phyloP scores from a whole-genome alignment of 2,888 invertebrate species.

The Colletes collaris region DNA sequence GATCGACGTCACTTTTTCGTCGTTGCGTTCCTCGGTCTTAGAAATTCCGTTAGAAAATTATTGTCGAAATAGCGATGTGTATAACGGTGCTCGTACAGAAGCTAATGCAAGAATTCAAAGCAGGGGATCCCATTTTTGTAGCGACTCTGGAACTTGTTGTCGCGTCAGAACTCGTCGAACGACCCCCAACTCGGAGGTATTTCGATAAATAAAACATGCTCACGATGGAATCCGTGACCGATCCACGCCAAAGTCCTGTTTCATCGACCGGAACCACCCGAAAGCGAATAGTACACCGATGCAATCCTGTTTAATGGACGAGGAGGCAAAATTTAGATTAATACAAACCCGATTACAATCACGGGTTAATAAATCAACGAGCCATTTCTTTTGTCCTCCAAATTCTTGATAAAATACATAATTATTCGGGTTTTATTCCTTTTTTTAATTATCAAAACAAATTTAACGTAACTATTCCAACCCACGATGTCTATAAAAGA shows the following conservation, averaged over 20 bases:
- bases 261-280: conserved; percentile 33
- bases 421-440: too few relatives aligned
- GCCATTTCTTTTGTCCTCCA: too few relatives aligned
- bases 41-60: conserved; percentile 50
- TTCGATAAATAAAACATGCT: conserved; percentile 59
- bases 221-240: conserved; percentile 43
- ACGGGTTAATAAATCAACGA: too few relatives aligned
- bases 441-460: too few relatives aligned
- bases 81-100: conserved; percentile 57
- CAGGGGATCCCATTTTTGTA: not conserved
- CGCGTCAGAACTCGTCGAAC: conserved; percentile 46
- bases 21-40: conserved; percentile 6
- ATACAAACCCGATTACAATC: too few relatives aligned
- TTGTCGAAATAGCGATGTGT: conserved; percentile 55
- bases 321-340: not conserved
- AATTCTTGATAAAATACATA: too few relatives aligned
- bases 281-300: conserved; percentile 1
- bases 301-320: not conserved
- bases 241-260: conserved; percentile 44
- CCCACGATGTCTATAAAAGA: too few relatives aligned
- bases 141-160: conserved; percentile 21
- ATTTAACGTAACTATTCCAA: too few relatives aligned
- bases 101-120: conserved; percentile 15
- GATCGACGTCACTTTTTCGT: too few relatives aligned
- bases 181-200: conserved; percentile 36